Evolutionary conservation across 2,888 invertebrate genomes (phyloP).

Genomic region (Leptinotarsa rubiginosa): DNA sequence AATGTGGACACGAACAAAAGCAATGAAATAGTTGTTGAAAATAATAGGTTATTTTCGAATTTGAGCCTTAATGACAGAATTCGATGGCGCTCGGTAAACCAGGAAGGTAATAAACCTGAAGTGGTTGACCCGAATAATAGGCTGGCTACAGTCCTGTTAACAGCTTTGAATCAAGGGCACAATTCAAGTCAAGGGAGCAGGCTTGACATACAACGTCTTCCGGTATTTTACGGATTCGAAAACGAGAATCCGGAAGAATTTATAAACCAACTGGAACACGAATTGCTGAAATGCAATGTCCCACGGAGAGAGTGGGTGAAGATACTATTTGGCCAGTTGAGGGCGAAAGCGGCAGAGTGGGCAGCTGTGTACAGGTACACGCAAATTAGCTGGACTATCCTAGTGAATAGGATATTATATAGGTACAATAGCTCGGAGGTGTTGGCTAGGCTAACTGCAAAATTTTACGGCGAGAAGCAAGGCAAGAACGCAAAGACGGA

Average conservation of each 20-base stretch:
- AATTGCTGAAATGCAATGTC: not conserved
- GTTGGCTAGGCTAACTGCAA: not conserved
- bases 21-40: no score
- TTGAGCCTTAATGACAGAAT: no score
- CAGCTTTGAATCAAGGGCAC: accelerated
- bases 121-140: no score
- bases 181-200: not conserved
- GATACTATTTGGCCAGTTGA: not conserved
- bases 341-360: not conserved
- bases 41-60: no score
- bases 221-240: not conserved
- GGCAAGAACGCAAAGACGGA: not conserved
- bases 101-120: no score
- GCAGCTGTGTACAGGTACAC: not conserved
- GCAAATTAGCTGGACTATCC: not conserved
- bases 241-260: not conserved
- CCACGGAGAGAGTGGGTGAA: not conserved
- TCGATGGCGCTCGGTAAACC: no score
- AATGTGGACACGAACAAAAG: no score
- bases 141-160: not conserved
- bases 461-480: not conserved
- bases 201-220: not conserved
- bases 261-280: not conserved
- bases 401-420: not conserved
- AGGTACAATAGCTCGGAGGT: not conserved